phyloP scores from a whole-genome alignment of 2,797 vertebrate species.

The Lagodon rhomboides region DNA sequence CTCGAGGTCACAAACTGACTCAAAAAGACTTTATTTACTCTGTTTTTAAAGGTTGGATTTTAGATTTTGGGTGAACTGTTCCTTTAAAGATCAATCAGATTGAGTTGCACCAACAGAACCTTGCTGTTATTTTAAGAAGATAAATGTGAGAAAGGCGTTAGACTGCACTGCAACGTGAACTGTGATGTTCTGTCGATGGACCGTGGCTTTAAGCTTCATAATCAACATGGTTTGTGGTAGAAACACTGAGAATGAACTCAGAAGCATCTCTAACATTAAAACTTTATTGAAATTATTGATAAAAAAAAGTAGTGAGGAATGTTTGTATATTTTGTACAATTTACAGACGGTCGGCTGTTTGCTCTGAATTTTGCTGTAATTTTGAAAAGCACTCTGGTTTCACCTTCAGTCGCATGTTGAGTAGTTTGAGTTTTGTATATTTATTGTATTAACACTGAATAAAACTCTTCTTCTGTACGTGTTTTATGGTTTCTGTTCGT shows the following conservation, averaged over 20 bases:
- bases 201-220: conserved; percentile 76
- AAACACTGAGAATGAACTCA: conserved; percentile 85
- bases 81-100: conserved; percentile 28
- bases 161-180: conserved; percentile 47
- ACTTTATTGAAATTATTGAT: conserved; percentile 76
- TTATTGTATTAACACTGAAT: conserved; percentile 96
- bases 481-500: conserved; percentile 10
- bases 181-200: conserved; percentile 59
- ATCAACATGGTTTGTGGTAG: conserved; percentile 70
- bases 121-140: conserved; percentile 42
- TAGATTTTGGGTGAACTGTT: no score
- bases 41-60: no score
- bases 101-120: conserved; percentile 55
- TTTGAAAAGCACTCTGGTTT: conserved; percentile 88
- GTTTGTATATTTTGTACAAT: conserved; percentile 95
- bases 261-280: conserved; percentile 34
- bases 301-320: conserved; percentile 75
- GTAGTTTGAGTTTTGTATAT: conserved; percentile 97
- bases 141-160: conserved; percentile 21
- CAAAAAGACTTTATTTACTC: no score
- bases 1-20: no score
- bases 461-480: conserved; percentile 79
- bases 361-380: conserved; percentile 85
- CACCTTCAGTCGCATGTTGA: conserved; percentile 91
- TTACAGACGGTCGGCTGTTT: conserved; percentile 83